phyloP scores from a whole-genome alignment of 2,797 vertebrate species.

The Lacerta agilis region DNA sequence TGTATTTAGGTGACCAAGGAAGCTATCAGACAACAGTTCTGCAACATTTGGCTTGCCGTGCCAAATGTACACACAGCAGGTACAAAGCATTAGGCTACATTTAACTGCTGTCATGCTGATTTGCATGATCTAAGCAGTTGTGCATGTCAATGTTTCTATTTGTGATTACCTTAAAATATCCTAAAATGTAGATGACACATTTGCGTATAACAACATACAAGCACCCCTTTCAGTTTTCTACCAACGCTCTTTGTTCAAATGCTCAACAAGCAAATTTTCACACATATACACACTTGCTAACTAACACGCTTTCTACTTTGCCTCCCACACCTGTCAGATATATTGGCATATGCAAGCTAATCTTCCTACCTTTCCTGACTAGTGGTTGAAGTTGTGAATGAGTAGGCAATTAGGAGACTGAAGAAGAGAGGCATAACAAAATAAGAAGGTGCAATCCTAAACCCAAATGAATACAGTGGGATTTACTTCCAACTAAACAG shows the following conservation, averaged over 20 bases:
- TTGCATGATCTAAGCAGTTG: not conserved
- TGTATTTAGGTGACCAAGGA: not conserved
- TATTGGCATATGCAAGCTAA: not conserved
- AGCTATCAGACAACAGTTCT: not conserved
- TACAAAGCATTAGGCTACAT: not conserved
- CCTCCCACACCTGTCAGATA: not conserved
- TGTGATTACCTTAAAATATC: not conserved
- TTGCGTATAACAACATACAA: not conserved
- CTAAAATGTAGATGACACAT: not conserved
- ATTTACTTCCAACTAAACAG: not conserved
- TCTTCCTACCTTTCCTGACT: not conserved
- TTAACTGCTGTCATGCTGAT: not conserved
- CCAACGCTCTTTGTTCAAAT: conserved; percentile 18
- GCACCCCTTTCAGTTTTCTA: not conserved
- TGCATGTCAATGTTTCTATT: not conserved
- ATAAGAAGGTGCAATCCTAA: not conserved
- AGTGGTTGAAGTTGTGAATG: not conserved
- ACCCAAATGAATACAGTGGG: not conserved
- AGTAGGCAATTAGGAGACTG: not conserved
- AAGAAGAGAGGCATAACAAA: not conserved
- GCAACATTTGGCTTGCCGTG: not conserved
- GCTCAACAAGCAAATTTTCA: accelerated
- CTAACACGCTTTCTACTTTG: not conserved
- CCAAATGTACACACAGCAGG: accelerated
- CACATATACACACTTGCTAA: too few species aligned